A percentile compares a stretch with the other conserved stretches of the same genome.
Evolutionary conservation across 2,888 invertebrate genomes (phyloP).

Genomic region (Chaitophorus viminalis): DNA sequence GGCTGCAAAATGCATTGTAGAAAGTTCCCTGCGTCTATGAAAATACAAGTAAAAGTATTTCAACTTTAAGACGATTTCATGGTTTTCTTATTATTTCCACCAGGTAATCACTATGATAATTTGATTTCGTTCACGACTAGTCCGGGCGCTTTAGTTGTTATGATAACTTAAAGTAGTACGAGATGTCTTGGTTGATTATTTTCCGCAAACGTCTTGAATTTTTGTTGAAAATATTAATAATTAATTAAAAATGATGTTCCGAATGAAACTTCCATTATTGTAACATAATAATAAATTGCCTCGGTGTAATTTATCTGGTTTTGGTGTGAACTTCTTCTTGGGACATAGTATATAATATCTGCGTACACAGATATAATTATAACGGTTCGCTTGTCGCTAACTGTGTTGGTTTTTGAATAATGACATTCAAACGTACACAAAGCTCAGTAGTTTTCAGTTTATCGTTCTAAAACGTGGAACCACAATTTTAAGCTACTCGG

Average conservation of each 20-base stretch:
- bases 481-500: not conserved
- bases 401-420: conserved; percentile 38
- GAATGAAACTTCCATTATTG: not conserved
- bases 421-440: not conserved
- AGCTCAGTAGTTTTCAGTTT: conserved; percentile 2
- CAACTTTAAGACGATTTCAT: too few species aligned
- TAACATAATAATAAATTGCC: conserved; percentile 9
- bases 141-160: too few species aligned
- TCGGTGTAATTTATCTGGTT: not conserved
- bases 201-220: not conserved
- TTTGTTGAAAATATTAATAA: not conserved
- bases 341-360: not conserved
- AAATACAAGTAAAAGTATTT: too few species aligned
- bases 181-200: not conserved
- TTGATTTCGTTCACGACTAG: too few species aligned
- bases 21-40: too few species aligned
- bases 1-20: too few species aligned
- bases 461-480: not conserved
- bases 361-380: conserved; percentile 1
- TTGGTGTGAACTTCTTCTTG: not conserved
- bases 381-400: not conserved
- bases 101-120: too few species aligned
- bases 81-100: too few species aligned
- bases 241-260: conserved; percentile 13
- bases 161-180: too few species aligned